Evolutionary conservation across 2,888 invertebrate genomes (phyloP), one percentile per base, ranked within the genome.

Genomic region (Linnaemya tessellans): DNA sequence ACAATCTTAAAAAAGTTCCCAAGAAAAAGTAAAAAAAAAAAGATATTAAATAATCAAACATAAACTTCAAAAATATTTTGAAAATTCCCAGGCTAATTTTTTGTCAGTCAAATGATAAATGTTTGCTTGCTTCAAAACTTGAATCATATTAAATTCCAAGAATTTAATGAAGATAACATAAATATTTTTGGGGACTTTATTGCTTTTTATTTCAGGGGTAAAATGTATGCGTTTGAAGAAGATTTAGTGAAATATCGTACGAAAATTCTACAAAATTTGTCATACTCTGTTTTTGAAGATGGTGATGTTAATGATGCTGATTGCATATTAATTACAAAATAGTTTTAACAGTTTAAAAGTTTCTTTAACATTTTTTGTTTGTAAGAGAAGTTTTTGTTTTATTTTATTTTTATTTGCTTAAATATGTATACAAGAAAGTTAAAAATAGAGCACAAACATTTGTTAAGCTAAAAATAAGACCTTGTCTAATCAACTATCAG

Each of bases 111-210:
- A 54, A 62, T 54, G 68, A 75, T 64, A 64, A 73, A 73, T 67
- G 56, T 70, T 79, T 60, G n/a, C n/a, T n/a, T 30, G 30, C 62
- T 80, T 73, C 46, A 20, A 56, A 71, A 30, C 74, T 70, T 81
- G 78, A 84, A 84, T 84, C 84, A 81, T 65, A 22, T 15, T 15
- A 74, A 78, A 81, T 84, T 84, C 84, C 79, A 64, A 49, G 84
- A 84, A 84, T 46, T 70, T 30, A 35, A 3, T 18, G 58, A 2
- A 62, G 81, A 49, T 64, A 43, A 62, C 13, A 71, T 38, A 51
- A 58, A 51, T 51, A 41, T 67, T 65, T 68, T 54, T 51, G 22
- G 9, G 13, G 8, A 18, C 2, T 43, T 41, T 41, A 11, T 13
- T 41, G 10, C 3, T 8, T 38, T 38, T 38, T 38, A 8, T 38